Evolutionary conservation across 2,888 invertebrate species (phyloP).

Genomic region (Volucella bombylans): DNA sequence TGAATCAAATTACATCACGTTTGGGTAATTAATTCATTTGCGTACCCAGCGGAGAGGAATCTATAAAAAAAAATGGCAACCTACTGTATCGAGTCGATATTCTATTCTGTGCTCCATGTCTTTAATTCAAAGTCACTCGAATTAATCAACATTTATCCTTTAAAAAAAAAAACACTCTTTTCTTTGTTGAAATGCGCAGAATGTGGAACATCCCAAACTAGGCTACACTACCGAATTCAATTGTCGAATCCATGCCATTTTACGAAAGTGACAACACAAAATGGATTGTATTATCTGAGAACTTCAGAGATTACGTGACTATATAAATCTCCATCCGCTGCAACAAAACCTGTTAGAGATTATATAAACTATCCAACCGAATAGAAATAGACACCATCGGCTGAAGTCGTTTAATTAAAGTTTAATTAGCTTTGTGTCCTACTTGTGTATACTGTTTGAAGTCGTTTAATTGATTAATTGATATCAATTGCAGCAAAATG

Average conservation of each 20-base stretch:
- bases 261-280: constrained; percentile 41
- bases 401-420: constrained; percentile 42
- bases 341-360: not conserved
- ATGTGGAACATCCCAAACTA: constrained; percentile 29
- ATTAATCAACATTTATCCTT: constrained; percentile 46
- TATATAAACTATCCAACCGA: constrained; percentile 48
- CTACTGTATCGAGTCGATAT: constrained; percentile 11
- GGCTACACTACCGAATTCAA: constrained; percentile 13
- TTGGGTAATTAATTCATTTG: constrained; percentile 57
- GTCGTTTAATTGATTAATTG: constrained; percentile 43
- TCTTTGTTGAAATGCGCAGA: constrained; percentile 50
- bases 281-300: constrained; percentile 15
- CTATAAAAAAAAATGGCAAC: constrained; percentile 1
- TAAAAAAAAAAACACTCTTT: constrained; percentile 45
- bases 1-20: constrained; percentile 60
- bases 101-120: constrained; percentile 9
- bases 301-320: constrained; percentile 28
- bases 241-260: constrained; percentile 34
- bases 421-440: constrained; percentile 37
- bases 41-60: constrained; percentile 20
- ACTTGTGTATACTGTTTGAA: not conserved
- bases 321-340: constrained; percentile 37
- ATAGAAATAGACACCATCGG: not conserved
- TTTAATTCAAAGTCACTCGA: constrained; percentile 39
- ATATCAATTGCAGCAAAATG: constrained; percentile 46